Evolutionary conservation across 1,140 invertebrate species (phyloP), one percentile per base, ranked within the genome.

Genomic region (Ceratosolen fusciceps): DNA sequence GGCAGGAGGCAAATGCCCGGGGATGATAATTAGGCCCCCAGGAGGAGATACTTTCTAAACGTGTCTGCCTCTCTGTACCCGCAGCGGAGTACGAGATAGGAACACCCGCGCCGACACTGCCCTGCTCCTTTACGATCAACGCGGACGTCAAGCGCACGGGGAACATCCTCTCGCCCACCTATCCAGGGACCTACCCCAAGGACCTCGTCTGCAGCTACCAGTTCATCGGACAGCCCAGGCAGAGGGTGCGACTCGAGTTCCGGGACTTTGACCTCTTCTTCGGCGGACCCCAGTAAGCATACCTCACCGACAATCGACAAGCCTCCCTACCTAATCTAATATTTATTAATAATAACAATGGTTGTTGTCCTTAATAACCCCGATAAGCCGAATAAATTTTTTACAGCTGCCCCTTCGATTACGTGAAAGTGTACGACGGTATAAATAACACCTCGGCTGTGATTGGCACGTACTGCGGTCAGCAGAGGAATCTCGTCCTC

Each of bases 151-250:
- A 96, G 88, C 92, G 94, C 84, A 94, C 93, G 83, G 98, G 98
- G 24, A 93, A 93, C 86, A 95, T 99, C 84, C 91, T 98, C 81
- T 98, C 98, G 70, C 98, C 98, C 77, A 99, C 98, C 67, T 99
- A 99, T 92, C 98, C 99, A 49, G 99, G 98, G 83, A 95, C 97
- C 82, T 99, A 99, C 92, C 98, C 98, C 77, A 99, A 99, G 90
- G 96, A 98, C 90, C 92, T 98, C 81, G 92, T 92, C 83, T 99
- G 98, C 92, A 95, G 93, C 88, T 99, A 99, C 91, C 94, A 96
- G 89, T 97, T 99, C 90, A 93, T 96, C 83, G 98, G 98, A n/a
- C 93, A 93, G 84, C 92, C 93, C 34, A 95, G 95, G 74, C 96
- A 99, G 91, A 92, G 99, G 85, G 96, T 99, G 83, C 94, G 97